These are phyloP conservation scores for Sebastes fasciatus DNA, from an alignment of 2,113 vertebrate species.

Conservation along the genomic window DNA sequence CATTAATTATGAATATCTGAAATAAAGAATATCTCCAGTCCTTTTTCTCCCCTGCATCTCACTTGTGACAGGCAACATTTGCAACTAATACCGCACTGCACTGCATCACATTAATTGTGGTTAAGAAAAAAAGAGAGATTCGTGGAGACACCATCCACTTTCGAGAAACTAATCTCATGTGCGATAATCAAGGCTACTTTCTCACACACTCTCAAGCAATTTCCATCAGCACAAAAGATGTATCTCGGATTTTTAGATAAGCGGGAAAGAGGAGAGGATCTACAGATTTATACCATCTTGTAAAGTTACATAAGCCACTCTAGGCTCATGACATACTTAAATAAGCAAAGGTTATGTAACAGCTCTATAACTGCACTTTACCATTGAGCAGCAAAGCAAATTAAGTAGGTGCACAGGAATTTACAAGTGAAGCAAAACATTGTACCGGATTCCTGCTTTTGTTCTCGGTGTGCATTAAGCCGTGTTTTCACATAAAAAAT, in stretches of 20 bases:
- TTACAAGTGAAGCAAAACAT: slow-evolving; percentile 83
- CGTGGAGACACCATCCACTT: slow-evolving; percentile 45
- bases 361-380: slow-evolving; percentile 78
- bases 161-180: slow-evolving; percentile 62
- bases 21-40: slow-evolving; percentile 41
- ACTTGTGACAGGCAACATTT: slow-evolving; percentile 43
- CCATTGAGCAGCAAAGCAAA: slow-evolving; percentile 78
- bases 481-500: slow-evolving; percentile 81
- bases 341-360: slow-evolving; percentile 84
- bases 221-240: slow-evolving; percentile 70
- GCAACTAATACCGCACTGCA: slow-evolving; percentile 1
- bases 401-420: slow-evolving; percentile 84
- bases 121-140: slow-evolving; percentile 22
- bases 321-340: slow-evolving; percentile 84
- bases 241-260: slow-evolving; percentile 74
- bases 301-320: slow-evolving; percentile 86
- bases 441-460: slow-evolving; percentile 84
- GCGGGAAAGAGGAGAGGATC: slow-evolving; percentile 63
- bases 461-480: slow-evolving; percentile 80
- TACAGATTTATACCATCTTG: slow-evolving; percentile 81
- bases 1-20: slow-evolving; percentile 57
- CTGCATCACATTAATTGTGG: slow-evolving; percentile 44
- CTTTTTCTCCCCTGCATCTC: slow-evolving; percentile 23
- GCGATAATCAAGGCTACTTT: slow-evolving; percentile 61
- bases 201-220: slow-evolving; percentile 56